Conservation (phyloP, 2,888 invertebrate genomes). For the Xanthorhoe spadicearia region DNA sequence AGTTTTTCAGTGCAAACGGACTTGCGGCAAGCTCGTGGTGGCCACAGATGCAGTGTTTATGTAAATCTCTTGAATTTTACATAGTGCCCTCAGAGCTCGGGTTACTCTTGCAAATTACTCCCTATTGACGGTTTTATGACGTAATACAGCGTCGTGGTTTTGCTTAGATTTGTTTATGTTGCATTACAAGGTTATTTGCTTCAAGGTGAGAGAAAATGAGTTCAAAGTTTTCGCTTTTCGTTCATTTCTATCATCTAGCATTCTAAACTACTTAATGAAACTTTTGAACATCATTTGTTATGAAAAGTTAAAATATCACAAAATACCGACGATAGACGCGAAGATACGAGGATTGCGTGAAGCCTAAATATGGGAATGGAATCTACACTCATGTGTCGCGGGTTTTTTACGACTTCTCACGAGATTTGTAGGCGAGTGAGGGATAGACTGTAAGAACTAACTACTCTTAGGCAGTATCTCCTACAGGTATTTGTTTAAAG, state of each 20-base stretch:
- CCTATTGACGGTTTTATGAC: not conserved
- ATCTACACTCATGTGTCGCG: not conserved
- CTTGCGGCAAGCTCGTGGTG: not conserved
- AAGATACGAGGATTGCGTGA: too few species aligned
- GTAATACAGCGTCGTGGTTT: not conserved
- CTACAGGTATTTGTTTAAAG: not conserved
- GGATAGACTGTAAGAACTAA: not conserved
- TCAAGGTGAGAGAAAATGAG: too few species aligned
- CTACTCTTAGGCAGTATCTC: not conserved
- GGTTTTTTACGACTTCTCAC: not conserved
- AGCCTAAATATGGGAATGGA: too few species aligned
- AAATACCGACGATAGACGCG: too few species aligned
- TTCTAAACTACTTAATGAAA: too few species aligned
- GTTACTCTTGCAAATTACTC: not conserved
- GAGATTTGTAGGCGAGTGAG: too few species aligned
- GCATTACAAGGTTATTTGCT: too few species aligned
- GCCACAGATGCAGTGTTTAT: slow-evolving; percentile 7
- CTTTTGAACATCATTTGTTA: too few species aligned
- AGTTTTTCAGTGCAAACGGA: slow-evolving; percentile 4
- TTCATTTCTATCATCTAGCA: too few species aligned
- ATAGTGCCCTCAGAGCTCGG: not conserved
- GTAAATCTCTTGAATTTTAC: slow-evolving; percentile 8
- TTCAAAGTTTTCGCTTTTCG: too few species aligned
- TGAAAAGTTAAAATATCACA: too few species aligned
- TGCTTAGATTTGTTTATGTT: not conserved